Evolutionary conservation across 2,797 vertebrate genomes (phyloP), one percentile per base, ranked within the genome.

Genomic region (Echiichthys vipera): DNA sequence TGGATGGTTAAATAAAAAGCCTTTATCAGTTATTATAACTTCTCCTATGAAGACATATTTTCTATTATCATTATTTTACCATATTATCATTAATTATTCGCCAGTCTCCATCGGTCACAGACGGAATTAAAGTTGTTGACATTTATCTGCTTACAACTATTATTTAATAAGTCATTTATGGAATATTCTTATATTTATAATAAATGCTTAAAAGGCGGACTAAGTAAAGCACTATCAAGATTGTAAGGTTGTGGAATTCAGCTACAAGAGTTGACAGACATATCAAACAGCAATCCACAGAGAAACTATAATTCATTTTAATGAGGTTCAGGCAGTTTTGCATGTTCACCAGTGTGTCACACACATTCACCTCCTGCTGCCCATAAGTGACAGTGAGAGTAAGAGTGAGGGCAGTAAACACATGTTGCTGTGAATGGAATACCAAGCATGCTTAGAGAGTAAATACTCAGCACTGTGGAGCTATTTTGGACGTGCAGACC

Each of bases 401-500:
- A 65, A 65, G 56, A 4, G 32, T 18, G 45, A 47, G 69, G 39
- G 55, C 64, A 74, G 72, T 77, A 79, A 89, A 88, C 84, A 90
- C 81, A 84, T 86, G 87, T 77, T 79, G 83, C 88, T 84, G 68
- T 93, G 84, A 91, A 92, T 91, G 88, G 74, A 90, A 89, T 87
- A 81, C 80, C 86, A 81, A 66, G 64, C 84, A 84, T 46, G 74
- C 80, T 62, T 37, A 24, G 36, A 54, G 66, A 74, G 84, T 86
- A 84, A 88, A 80, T 76, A 18, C 2, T 36, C 78, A 54, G 51
- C 75, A 59, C 68, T 53, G 50, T 32, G 27, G 54, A 64, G 58
- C 64, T 58, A 77, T 81, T 79, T 65, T 71, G 49, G 68, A 77
- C 63, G 50, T 39, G 27, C 3, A 22, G 42, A 25, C n/a, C 18